Conservation (phyloP, 1,140 invertebrate species). For the Aphaenogaster rudis region DNA sequence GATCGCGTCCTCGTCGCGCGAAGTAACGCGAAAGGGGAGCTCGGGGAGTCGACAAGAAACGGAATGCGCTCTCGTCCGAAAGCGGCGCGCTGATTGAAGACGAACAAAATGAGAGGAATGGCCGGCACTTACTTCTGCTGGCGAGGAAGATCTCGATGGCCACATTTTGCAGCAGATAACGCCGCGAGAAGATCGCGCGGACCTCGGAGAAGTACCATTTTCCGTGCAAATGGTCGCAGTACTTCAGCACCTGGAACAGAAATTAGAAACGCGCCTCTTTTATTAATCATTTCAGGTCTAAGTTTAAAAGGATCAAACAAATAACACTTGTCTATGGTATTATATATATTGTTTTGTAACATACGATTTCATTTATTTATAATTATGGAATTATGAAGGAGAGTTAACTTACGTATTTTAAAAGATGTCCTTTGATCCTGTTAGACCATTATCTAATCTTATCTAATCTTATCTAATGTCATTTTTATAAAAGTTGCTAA, state of each 20-base stretch:
- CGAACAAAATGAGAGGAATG: slow-evolving; percentile 52
- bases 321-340: background rate
- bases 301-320: background rate
- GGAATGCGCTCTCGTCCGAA: slow-evolving; percentile 70
- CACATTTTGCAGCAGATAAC: slow-evolving; percentile 98
- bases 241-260: slow-evolving; percentile 95
- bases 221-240: slow-evolving; percentile 98
- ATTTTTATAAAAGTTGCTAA: slow-evolving; percentile 8
- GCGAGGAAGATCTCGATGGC: slow-evolving; percentile 99
- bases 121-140: slow-evolving; percentile 95
- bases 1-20: slow-evolving; percentile 80
- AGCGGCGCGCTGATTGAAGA: slow-evolving; percentile 56
- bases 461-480: background rate
- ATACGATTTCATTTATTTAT: background rate
- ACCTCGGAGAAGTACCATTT: slow-evolving; percentile 99
- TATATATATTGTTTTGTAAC: background rate
- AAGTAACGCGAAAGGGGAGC: slow-evolving; percentile 77
- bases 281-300: background rate
- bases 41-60: slow-evolving; percentile 78
- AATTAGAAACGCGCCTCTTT: slow-evolving; percentile 27
- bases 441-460: background rate
- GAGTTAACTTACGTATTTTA: slow-evolving; percentile 16
- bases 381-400: background rate
- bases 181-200: slow-evolving; percentile 98
- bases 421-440: background rate